A percentile compares a stretch with the other conserved stretches of the same genome.
Evolutionary conservation across 2,797 vertebrate species (phyloP).

Genomic region (Alfaro cultratus): DNA sequence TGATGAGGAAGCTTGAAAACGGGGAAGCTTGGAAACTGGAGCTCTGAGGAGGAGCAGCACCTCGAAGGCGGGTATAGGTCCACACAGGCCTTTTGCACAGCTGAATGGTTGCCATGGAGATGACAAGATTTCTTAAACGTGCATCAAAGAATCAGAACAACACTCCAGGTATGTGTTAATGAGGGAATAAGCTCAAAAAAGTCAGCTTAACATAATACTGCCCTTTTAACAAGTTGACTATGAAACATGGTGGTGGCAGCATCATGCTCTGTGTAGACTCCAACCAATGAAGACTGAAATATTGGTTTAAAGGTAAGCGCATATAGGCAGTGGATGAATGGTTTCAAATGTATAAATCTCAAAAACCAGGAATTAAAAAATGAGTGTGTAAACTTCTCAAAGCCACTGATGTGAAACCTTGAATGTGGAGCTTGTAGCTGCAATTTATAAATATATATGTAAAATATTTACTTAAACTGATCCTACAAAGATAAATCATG

Average conservation of each 20-base stretch:
- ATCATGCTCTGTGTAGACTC: not conserved
- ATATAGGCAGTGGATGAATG: not conserved
- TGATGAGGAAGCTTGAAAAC: too few relatives aligned
- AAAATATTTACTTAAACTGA: conserved; percentile 8
- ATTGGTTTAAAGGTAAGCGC: not conserved
- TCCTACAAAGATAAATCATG: conserved; percentile 11
- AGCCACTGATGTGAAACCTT: not conserved
- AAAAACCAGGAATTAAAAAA: not conserved
- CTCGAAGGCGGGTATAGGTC: too few relatives aligned
- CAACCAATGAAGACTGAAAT: not conserved
- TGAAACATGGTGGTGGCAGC: not conserved
- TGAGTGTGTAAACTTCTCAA: not conserved
- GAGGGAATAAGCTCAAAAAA: too few relatives aligned
- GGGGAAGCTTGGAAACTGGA: too few relatives aligned
- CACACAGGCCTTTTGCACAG: too few relatives aligned
- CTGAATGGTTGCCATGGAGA: too few relatives aligned
- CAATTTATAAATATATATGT: not conserved
- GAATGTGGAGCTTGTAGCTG: not conserved
- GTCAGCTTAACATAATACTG: too few relatives aligned
- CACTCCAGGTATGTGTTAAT: too few relatives aligned
- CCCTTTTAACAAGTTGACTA: not conserved
- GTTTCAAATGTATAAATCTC: not conserved
- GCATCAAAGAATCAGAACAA: too few relatives aligned
- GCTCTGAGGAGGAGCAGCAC: too few relatives aligned
- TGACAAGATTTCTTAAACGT: too few relatives aligned